Conservation (phyloP, 2,113 vertebrate genomes). For the Brachyhypopomus occidentalis region DNA sequence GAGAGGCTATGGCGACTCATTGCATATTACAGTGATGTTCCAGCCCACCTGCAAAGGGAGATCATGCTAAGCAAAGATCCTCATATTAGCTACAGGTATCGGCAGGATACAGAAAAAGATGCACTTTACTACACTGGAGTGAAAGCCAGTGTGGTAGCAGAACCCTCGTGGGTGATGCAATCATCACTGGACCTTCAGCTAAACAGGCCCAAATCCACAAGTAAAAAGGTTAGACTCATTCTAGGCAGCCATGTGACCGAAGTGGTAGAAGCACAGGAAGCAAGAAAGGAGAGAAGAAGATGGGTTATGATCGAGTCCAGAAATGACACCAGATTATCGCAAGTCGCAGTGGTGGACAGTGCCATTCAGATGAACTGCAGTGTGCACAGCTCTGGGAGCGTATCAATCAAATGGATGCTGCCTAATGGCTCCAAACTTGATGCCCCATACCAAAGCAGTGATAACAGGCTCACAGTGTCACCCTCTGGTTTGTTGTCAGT, state of each 20-base stretch:
- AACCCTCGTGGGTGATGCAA: slow-evolving; percentile 87
- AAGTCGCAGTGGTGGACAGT: slow-evolving; percentile 73
- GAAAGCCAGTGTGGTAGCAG: slow-evolving; percentile 73
- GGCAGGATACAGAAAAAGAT: slow-evolving; percentile 78
- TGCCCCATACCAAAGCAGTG: slow-evolving; percentile 67
- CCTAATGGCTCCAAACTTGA: slow-evolving; percentile 78
- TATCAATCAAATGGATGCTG: slow-evolving; percentile 78
- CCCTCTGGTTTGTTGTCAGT: slow-evolving; percentile 75
- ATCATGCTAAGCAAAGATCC: slow-evolving; percentile 66
- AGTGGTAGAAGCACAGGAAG: slow-evolving; percentile 60
- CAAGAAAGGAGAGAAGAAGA: slow-evolving; percentile 54
- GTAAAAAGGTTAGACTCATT: slow-evolving; percentile 73
- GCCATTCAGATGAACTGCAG: slow-evolving; percentile 74
- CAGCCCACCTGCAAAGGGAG: slow-evolving; percentile 79
- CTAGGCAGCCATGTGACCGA: slow-evolving; percentile 69
- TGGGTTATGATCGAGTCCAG: slow-evolving; percentile 86
- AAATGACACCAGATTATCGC: slow-evolving; percentile 50
- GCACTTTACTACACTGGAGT: slow-evolving; percentile 88
- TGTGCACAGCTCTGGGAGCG: slow-evolving; percentile 77
- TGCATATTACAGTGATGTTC: slow-evolving; percentile 89
- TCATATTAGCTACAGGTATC: slow-evolving; percentile 72
- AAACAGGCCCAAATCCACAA: slow-evolving; percentile 81
- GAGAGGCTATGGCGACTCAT: slow-evolving; percentile 88
- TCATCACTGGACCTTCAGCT: slow-evolving; percentile 78
- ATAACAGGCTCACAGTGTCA: slow-evolving; percentile 75